Evolutionary conservation across 2,797 vertebrate genomes (phyloP), one percentile per base, ranked within the genome.

Genomic region (Semotilus atromaculatus): DNA sequence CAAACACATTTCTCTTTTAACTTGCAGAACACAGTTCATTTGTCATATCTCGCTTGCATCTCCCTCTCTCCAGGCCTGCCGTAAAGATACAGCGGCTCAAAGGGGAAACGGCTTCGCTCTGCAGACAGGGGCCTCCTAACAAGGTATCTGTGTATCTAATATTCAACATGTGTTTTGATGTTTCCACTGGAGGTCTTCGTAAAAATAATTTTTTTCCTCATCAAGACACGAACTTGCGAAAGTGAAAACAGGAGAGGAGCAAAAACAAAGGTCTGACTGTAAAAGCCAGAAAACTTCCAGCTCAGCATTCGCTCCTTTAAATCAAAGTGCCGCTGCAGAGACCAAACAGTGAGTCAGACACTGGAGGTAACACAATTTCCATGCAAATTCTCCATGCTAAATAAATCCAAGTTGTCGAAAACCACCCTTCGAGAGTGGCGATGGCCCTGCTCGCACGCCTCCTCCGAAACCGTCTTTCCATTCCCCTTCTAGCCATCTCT

Each of bases 1-100:
- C 92, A 93, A 92, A 93, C 91, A 91, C 89, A 92, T 93, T 90
- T 90, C 88, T 92, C 89, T 88, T 87, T 88, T 89, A 71, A 36
- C 31, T 74, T 81, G 81, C 86, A 81, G 89, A 90, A 90, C 91
- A 87, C 78, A 83, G 84, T 90, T 92, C 80, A 91, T 91, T 92
- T 91, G 88, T 93, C 90, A 91, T 90, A 89, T 92, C 90, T 73
- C 64, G 60, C 86, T 89, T 68, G 76, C 85, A 85, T 91, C 83
- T 89, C 84, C 86, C 73, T 83, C 58, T 81, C 89, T 72, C 71
- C 23, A 76, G 88, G 90, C 80, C 80, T 66, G 86, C 66, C 76
- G 70, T 85, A 40, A 26, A 79, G 78, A 85, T 68, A 73, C 34
- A 71, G 73, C 66, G 40, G 10, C 70, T 85, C 58, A 78, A 86